Base-by-base conservation (phyloP, 1,140 invertebrate genomes). In the Sitodiplosis mosellana region DNA sequence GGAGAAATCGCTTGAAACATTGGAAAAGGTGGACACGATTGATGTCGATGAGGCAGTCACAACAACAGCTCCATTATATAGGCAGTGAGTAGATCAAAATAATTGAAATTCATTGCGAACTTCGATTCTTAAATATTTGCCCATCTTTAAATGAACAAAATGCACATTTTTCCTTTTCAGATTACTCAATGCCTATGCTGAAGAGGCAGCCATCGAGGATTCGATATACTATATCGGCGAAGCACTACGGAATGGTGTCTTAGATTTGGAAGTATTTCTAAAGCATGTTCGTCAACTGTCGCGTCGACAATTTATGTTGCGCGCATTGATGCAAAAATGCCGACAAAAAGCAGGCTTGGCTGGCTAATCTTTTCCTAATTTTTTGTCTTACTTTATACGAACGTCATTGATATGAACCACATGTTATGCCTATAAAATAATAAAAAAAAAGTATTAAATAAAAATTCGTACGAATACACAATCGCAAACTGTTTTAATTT, bases 181-280 rank as follows among this genome's bases (percentile, higher is more conserved):
- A 61, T 78, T 99, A 59, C 66, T 99, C 27, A 90, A 89, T 69
- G 80, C 90, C 33, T 99, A 90, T 77, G 90, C 91, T 45, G 92
- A 98, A 69, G 95, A 99, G 70, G 89, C 93, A 55, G 92, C 95
- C 11, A 82, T 88, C 44, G 94, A 98, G 72, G 95, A 99, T 75
- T 87, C 92, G 46, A 95, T 99, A 57, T 99, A 98, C 66, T 95
- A 93, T 65, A 79, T 99, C 59, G 91, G 90, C n/a, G 91, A 98
- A 70, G 94, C 89, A 19, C 66, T 99, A 46, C 73, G 91, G 52
- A 83, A 84, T 56, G 83, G 86, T 48, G 87, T 93, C 3, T 90
- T 99, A 60, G 91, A 95, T 69, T 66, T 98, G 54, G 93, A 98
- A 59, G 81, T 87, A 40, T 99, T 96, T 70, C 72, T 99, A 48